Base-by-base conservation (phyloP, 2,888 invertebrate species). In the Tuberolachnus salignus region DNA sequence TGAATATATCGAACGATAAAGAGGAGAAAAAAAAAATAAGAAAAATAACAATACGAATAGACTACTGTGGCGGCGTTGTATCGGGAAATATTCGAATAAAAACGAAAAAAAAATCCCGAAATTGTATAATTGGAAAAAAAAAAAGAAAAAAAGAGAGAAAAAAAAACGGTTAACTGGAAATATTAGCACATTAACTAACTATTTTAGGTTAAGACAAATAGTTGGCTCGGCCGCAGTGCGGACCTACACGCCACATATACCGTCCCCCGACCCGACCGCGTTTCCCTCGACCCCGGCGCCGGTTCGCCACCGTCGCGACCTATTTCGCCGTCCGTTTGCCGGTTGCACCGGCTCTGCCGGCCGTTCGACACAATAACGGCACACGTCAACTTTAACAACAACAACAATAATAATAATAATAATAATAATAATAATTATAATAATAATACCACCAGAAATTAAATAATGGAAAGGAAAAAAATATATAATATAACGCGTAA, bases 201-300 rank as follows among this genome's bases (percentile, higher is more conserved):
- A 42, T 78, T 78, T 78, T 69, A 78, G 67, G 59, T 78, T 78
- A 78, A 78, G 57, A 57, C 49, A 49, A 78, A 67, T 69, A 59
- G 34, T 59, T 67, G 78, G 78, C 78, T 61, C 57, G 57, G 75
- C 49, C 78, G 78, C 78, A 78, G 78, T 78, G 78, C 78, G 69
- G 78, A 75, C 51, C 49, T 21, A 49, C 67, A 64, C 67, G 49
- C n/a, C n/a, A n/a, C n/a, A n/a, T n/a, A n/a, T n/a, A n/a, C n/a
- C 59, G 11, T 53, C 13, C 26, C 23, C 42, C 78, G 34, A 78
- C 59, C 74, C 74, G 3, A 6, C 34, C 34, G 34, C 34, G 34
- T n/a, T n/a, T n/a, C n/a, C n/a, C 34, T 6, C 34, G 34, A 34
- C 34, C 34, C 53, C 26, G 59, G 67, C 57, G 13, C n/a, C 75